Conservation (phyloP, 2,888 invertebrate genomes). For the Calephelis perditalis region DNA sequence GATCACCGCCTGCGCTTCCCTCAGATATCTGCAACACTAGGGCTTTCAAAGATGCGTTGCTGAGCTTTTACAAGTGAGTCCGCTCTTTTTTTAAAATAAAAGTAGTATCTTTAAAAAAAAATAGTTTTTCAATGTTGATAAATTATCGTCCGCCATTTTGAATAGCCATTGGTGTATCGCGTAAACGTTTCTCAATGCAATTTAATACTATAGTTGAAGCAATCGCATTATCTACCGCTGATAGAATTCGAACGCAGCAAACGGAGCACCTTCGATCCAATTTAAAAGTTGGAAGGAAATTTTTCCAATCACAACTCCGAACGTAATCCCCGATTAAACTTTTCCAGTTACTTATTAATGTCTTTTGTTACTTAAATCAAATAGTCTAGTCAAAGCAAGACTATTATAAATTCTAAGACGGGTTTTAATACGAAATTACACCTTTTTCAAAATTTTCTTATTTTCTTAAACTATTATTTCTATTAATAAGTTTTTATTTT, state of each 20-base stretch:
- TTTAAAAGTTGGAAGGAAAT: slow-evolving; percentile 31
- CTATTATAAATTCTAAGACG: too few relatives aligned
- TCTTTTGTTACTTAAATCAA: slow-evolving; percentile 3
- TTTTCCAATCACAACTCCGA: slow-evolving; percentile 56
- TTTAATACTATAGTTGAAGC: slow-evolving; percentile 58
- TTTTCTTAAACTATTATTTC: too few relatives aligned
- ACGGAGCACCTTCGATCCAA: slow-evolving; percentile 64
- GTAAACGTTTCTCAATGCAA: slow-evolving; percentile 66
- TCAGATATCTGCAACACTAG: too few relatives aligned
- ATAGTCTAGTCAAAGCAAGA: not conserved
- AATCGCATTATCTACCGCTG: slow-evolving; percentile 61
- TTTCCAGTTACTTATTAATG: slow-evolving; percentile 37
- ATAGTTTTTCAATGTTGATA: too few relatives aligned
- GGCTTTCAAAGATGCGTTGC: too few relatives aligned
- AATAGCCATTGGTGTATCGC: slow-evolving; percentile 39
- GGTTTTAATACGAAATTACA: too few relatives aligned
- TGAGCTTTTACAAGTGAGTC: too few relatives aligned
- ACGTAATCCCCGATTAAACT: slow-evolving; percentile 60
- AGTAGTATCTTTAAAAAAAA: too few relatives aligned
- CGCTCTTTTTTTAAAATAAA: too few relatives aligned
- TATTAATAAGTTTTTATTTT: too few relatives aligned
- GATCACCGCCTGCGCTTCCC: too few relatives aligned
- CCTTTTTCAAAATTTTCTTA: too few relatives aligned
- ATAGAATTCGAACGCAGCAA: slow-evolving; percentile 41
- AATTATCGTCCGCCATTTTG: slow-evolving; percentile 52